A percentile compares a stretch with the other conserved stretches of the same genome.
These are phyloP conservation scores for Anniella stebbinsi DNA, from an alignment of 2,797 vertebrate genomes.

Conservation along the genomic window DNA sequence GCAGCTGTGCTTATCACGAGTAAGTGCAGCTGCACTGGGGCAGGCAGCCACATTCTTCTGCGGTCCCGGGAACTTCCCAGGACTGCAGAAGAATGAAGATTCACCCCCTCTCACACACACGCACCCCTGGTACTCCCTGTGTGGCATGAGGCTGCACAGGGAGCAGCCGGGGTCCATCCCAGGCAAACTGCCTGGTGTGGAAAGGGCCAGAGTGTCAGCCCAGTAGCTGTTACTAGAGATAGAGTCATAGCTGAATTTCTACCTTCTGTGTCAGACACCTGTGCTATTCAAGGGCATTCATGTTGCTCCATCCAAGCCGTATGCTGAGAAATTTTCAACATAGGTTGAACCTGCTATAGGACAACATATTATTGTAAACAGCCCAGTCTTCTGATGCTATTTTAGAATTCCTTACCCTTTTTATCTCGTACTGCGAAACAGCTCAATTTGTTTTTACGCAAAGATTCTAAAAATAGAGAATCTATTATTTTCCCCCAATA, in stretches of 20 bases:
- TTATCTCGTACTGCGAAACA: constrained; percentile 24
- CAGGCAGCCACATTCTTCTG: no score
- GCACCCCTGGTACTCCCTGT: no score
- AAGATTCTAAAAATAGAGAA: constrained; percentile 14
- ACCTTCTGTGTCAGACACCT: neutral
- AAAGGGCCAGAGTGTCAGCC: neutral
- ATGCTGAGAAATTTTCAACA: neutral
- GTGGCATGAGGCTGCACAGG: no score
- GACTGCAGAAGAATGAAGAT: no score
- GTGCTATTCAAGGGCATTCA: neutral
- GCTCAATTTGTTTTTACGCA: neutral
- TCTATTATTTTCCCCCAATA: constrained; percentile 25
- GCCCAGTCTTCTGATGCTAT: neutral
- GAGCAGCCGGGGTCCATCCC: no score
- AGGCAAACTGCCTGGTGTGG: no score
- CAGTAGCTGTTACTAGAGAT: neutral
- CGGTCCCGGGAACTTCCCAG: no score
- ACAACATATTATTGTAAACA: neutral
- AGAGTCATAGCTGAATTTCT: neutral
- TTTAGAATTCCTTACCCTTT: constrained; percentile 2
- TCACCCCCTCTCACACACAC: no score
- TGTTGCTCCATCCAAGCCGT: neutral
- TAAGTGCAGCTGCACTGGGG: no score
- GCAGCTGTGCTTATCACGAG: no score
- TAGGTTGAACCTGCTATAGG: neutral